phyloP scores from a whole-genome alignment of 1,140 invertebrate species.

The Magallana ariakensis region DNA sequence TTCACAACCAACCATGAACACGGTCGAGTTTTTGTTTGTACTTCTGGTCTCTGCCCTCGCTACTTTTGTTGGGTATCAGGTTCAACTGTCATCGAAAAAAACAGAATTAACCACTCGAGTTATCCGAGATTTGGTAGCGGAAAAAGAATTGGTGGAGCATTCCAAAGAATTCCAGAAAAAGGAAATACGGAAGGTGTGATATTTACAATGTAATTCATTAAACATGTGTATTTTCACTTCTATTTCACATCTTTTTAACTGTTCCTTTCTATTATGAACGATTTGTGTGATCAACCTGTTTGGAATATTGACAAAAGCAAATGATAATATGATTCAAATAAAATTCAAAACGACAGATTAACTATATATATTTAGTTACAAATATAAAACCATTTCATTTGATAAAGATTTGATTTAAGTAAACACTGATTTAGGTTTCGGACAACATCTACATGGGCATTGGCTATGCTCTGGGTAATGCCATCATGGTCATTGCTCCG shows the following conservation, averaged over 20 bases:
- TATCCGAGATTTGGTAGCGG: neutral
- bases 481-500: slow-evolving; percentile 64
- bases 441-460: slow-evolving; percentile 64
- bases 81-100: neutral
- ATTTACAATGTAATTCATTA: neutral
- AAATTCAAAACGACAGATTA: too few species aligned
- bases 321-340: too few species aligned
- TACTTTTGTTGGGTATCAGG: slow-evolving; percentile 43
- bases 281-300: too few species aligned
- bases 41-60: neutral
- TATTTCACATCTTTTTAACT: too few species aligned
- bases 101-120: slow-evolving; percentile 18
- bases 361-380: neutral
- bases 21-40: slow-evolving; percentile 20
- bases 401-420: neutral
- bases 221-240: too few species aligned
- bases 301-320: too few species aligned
- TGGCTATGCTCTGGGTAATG: slow-evolving; percentile 66
- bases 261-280: too few species aligned
- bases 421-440: slow-evolving; percentile 57
- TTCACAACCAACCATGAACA: neutral
- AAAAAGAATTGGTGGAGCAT: slow-evolving; percentile 48
- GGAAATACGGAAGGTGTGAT: slow-evolving; percentile 42
- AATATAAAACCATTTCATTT: too few species aligned
- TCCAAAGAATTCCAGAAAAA: slow-evolving; percentile 38